Conservation (phyloP, 2,113 vertebrate species). For the Antechinus flavipes region DNA sequence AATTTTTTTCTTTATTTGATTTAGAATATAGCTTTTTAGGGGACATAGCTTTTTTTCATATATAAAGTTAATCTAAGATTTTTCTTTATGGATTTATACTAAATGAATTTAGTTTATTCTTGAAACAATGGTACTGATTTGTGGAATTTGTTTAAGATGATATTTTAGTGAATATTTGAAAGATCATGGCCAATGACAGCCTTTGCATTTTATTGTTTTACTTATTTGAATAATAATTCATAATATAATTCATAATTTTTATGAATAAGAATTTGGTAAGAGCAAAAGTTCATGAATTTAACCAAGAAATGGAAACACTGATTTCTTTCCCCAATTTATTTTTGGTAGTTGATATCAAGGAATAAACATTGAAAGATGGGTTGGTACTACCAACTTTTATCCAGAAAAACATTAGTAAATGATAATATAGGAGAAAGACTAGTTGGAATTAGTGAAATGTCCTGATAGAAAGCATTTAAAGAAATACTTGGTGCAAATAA, state of each 20-base stretch:
- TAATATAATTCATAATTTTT: too few relatives aligned
- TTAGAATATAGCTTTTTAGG: not conserved
- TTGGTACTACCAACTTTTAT: not conserved
- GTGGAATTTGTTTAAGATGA: not conserved
- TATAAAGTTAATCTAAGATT: not conserved
- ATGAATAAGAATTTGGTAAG: not conserved
- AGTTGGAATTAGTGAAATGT: constrained; percentile 28
- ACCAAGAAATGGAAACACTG: not conserved
- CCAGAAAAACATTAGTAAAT: not conserved
- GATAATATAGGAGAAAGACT: not conserved
- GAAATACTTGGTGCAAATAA: constrained; percentile 15
- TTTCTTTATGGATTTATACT: not conserved
- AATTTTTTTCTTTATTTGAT: not conserved
- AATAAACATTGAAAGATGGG: not conserved
- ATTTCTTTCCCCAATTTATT: not conserved
- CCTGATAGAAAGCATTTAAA: constrained; percentile 31
- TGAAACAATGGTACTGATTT: not conserved
- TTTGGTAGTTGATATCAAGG: not conserved
- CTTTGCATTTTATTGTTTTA: not conserved
- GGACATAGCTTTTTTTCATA: not conserved
- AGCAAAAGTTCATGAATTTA: not conserved
- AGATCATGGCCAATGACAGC: not conserved
- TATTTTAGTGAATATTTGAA: not conserved
- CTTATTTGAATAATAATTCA: not conserved
- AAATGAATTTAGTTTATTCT: not conserved